Evolutionary conservation across 1,140 invertebrate genomes (phyloP).

Genomic region (Vanessa atalanta): DNA sequence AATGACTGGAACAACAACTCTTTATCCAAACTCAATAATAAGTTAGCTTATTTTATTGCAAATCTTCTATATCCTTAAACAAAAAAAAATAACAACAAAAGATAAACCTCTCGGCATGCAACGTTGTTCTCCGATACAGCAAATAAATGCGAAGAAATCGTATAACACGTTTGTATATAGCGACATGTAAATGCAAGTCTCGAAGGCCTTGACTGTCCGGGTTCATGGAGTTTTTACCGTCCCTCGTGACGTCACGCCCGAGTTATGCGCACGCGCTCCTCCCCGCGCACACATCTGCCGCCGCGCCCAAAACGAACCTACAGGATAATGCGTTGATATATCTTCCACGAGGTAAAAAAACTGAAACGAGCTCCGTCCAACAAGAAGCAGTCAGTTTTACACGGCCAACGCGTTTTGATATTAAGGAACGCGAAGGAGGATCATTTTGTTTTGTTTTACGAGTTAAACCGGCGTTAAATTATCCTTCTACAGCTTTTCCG

Average conservation of each 20-base stretch:
- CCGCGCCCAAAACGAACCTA: constrained; percentile 65
- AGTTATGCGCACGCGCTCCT: constrained; percentile 70
- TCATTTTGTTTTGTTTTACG: constrained; percentile 44
- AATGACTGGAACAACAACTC: background rate
- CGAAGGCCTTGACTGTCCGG: constrained; percentile 67
- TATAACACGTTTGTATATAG: constrained; percentile 41
- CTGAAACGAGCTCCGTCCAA: constrained; percentile 60
- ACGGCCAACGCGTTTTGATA: constrained; percentile 61
- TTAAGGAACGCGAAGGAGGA: constrained; percentile 45
- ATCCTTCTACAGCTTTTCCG: constrained; percentile 41
- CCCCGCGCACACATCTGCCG: constrained; percentile 37
- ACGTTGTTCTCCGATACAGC: constrained; percentile 32
- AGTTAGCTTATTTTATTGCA: background rate
- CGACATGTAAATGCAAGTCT: constrained; percentile 63
- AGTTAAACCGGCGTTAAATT: constrained; percentile 45
- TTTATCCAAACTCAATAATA: background rate
- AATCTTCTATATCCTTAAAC: background rate
- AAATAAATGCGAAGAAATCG: constrained; percentile 37
- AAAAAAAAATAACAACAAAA: constrained; percentile 23
- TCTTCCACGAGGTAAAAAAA: constrained; percentile 69
- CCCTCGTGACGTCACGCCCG: constrained; percentile 64
- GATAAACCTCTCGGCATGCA: constrained; percentile 28
- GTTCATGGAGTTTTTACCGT: constrained; percentile 74
- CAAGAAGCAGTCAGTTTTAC: constrained; percentile 67
- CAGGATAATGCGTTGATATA: constrained; percentile 73